A percentile compares a stretch with the other conserved stretches of the same genome.
phyloP scores from a whole-genome alignment of 92 coral and sea anemone species.

The Epizoanthus scotinus region DNA sequence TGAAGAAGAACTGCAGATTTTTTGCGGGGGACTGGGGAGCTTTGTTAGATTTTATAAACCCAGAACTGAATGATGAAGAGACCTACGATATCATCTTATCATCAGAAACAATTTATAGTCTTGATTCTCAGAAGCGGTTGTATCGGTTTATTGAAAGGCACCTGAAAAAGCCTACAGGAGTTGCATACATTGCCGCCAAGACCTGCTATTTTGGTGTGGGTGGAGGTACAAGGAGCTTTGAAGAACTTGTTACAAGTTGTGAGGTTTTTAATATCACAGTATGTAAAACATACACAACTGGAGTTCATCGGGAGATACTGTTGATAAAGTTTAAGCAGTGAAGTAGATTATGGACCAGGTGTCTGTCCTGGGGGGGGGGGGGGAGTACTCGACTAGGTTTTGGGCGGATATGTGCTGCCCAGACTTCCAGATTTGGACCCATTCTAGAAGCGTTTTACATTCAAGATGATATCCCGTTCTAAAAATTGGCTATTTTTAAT shows the following conservation, averaged over 20 bases:
- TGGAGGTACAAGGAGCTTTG: conserved; percentile 96
- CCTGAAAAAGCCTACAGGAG: conserved; percentile 67
- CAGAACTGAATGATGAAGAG: conserved; percentile 26
- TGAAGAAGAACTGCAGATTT: conserved; percentile 61
- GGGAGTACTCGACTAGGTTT: too few relatives aligned
- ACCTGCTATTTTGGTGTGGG: conserved; percentile 97
- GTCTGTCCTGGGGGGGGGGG: too few relatives aligned
- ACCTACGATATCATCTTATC: conserved; percentile 85
- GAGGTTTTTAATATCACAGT: conserved; percentile 64
- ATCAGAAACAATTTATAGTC: conserved; percentile 91
- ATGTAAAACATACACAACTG: conserved; percentile 47
- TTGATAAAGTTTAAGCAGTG: conserved; percentile 43
- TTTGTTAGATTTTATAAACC: conserved; percentile 61
- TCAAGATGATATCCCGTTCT: too few relatives aligned
- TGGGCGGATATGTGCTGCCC: too few relatives aligned
- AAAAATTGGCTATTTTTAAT: too few relatives aligned
- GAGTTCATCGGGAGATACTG: conserved; percentile 87
- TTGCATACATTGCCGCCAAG: conserved; percentile 90
- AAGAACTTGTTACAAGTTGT: conserved; percentile 55
- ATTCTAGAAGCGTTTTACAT: too few relatives aligned
- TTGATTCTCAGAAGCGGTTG: conserved; percentile 63
- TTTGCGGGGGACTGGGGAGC: conserved; percentile 90
- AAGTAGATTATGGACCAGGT: too few relatives aligned
- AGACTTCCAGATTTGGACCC: too few relatives aligned
- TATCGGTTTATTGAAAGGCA: conserved; percentile 66